Evolutionary conservation across 1,140 invertebrate genomes (phyloP).

Genomic region (Ephestia elutella): DNA sequence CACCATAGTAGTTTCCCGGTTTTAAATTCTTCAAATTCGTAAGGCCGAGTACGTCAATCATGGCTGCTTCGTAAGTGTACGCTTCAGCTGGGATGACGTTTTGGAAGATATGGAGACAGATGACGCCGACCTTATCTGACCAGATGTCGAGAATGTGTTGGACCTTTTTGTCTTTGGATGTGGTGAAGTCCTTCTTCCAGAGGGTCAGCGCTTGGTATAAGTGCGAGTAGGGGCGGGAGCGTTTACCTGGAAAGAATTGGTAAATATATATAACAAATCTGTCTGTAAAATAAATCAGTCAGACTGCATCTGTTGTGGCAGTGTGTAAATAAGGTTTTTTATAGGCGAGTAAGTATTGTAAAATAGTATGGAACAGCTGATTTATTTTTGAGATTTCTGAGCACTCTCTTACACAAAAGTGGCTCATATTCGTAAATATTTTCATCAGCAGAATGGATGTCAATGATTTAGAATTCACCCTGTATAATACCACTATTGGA

Average conservation of each 20-base stretch:
- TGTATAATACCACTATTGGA: no score
- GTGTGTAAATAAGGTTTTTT: no score
- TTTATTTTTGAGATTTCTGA: no score
- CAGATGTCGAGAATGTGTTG: constrained; percentile 91
- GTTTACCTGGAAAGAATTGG: constrained; percentile 76
- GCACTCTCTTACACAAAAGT: no score
- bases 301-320: no score
- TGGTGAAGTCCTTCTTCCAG: constrained; percentile 69
- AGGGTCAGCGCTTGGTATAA: constrained; percentile 87
- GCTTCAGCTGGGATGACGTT: constrained; percentile 94
- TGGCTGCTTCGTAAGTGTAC: constrained; percentile 93
- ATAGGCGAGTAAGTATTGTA: no score
- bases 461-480: no score
- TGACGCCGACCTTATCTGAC: constrained; percentile 86
- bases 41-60: constrained; percentile 91
- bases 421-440: no score
- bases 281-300: no score
- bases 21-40: constrained; percentile 87
- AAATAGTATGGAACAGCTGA: no score
- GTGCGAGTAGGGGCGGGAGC: constrained; percentile 89
- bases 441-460: no score
- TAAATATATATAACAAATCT: no score
- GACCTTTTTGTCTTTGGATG: constrained; percentile 79
- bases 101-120: constrained; percentile 93
- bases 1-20: constrained; percentile 89